These are phyloP conservation scores for Micromys minutus DNA, from an alignment of 2,113 vertebrate species.

Conservation along the genomic window DNA sequence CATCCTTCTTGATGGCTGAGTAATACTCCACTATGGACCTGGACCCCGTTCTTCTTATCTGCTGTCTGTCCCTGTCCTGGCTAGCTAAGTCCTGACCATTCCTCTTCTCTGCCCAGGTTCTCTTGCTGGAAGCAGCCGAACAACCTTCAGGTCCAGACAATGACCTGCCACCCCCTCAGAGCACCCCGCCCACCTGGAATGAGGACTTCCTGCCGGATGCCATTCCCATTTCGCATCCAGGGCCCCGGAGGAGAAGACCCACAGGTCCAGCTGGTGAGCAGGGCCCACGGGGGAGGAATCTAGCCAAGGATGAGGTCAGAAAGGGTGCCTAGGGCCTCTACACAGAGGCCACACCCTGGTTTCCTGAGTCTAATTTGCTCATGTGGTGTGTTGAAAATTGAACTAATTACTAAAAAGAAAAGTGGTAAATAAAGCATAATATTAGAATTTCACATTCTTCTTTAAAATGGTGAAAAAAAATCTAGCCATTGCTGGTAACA, in stretches of 20 bases:
- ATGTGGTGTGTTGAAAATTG: background rate
- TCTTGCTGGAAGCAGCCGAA: constrained; percentile 45
- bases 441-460: background rate
- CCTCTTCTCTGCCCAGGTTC: constrained; percentile 85
- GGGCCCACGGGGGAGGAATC: background rate
- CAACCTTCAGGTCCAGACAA: constrained; percentile 76
- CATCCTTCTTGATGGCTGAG: background rate
- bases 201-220: constrained; percentile 10
- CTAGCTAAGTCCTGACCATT: background rate
- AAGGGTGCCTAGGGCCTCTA: background rate
- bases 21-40: background rate
- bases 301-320: background rate
- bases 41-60: background rate
- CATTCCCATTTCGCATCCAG: constrained; percentile 87
- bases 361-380: background rate
- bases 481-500: background rate
- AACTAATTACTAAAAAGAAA: background rate
- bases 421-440: background rate
- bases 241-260: constrained; percentile 81
- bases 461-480: background rate
- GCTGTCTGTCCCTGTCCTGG: accelerated
- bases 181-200: constrained; percentile 54
- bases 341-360: background rate
- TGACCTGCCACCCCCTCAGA: constrained; percentile 79
- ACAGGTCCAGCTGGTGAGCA: constrained; percentile 80